These are phyloP conservation scores for Rhyacichthys aspro DNA, from an alignment of 2,797 vertebrate species.

Conservation along the genomic window DNA sequence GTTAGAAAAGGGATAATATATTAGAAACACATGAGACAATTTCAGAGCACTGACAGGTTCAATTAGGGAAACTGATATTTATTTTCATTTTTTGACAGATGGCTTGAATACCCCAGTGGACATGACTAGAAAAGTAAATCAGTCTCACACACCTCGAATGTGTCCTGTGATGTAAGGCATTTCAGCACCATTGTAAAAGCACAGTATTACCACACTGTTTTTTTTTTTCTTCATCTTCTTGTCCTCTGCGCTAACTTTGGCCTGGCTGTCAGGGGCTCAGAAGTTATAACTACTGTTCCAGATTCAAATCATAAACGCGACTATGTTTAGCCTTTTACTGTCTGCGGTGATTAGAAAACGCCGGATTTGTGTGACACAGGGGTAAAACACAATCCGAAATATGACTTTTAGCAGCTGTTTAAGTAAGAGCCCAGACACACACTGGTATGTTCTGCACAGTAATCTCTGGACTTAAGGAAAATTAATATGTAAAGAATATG, in stretches of 20 bases:
- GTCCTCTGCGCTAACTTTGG: conserved; percentile 4
- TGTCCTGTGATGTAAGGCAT: neutral
- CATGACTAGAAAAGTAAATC: neutral
- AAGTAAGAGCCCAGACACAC: conserved; percentile 2
- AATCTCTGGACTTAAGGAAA: neutral
- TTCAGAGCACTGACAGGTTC: neutral
- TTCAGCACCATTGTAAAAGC: neutral
- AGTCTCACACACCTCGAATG: neutral
- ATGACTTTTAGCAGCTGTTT: conserved; percentile 19
- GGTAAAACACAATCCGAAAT: neutral
- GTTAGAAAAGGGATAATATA: conserved; percentile 12
- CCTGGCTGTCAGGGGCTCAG: neutral
- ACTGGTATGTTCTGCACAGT: neutral
- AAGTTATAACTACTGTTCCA: conserved; percentile 7
- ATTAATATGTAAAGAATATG: neutral
- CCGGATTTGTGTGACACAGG: conserved; percentile 5
- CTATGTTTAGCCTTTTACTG: conserved; percentile 2
- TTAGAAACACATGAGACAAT: conserved; percentile 23
- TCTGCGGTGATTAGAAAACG: conserved; percentile 10
- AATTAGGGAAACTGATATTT: conserved; percentile 6
- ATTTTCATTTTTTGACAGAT: neutral
- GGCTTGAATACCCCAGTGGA: neutral
- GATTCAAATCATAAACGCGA: conserved; percentile 12
- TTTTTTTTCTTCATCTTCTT: neutral
- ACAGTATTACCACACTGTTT: neutral